Percentiles rank a stretch among this genome's conserved stretches.
phyloP scores from a whole-genome alignment of 1,140 invertebrate species.

The Callitettix versicolor region DNA sequence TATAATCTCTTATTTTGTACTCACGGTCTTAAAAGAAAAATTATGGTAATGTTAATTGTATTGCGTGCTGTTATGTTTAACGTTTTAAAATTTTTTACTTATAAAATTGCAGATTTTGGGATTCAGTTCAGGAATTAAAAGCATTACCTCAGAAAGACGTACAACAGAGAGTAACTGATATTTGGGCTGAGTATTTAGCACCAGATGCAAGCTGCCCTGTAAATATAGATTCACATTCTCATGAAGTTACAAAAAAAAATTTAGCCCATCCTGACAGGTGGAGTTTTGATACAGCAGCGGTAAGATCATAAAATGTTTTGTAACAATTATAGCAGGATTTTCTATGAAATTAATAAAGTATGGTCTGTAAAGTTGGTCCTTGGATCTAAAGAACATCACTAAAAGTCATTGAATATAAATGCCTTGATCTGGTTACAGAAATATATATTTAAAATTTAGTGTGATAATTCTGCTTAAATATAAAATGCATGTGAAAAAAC shows the following conservation, averaged over 20 bases:
- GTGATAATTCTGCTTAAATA: no score
- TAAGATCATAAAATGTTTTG: constrained; percentile 37
- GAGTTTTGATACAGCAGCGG: constrained; percentile 94
- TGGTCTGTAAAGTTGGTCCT: neutral
- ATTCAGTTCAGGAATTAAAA: constrained; percentile 89
- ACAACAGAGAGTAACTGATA: constrained; percentile 73
- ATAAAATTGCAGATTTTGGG: constrained; percentile 72
- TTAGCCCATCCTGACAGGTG: constrained; percentile 75
- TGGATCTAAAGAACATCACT: neutral
- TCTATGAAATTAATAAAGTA: neutral
- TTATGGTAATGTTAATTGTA: no score
- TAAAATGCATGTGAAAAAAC: no score
- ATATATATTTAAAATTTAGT: no score
- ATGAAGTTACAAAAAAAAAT: constrained; percentile 66
- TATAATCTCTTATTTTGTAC: no score
- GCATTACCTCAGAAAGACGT: constrained; percentile 76
- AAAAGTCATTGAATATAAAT: neutral
- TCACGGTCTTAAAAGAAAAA: no score
- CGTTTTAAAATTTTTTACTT: no score
- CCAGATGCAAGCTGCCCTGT: constrained; percentile 91
- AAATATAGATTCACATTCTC: constrained; percentile 89
- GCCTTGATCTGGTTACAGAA: neutral
- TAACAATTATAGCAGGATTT: neutral
- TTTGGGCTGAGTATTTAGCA: constrained; percentile 90
- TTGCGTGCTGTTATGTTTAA: no score